phyloP scores from a whole-genome alignment of 2,888 invertebrate genomes.

The Apamea sordens region DNA sequence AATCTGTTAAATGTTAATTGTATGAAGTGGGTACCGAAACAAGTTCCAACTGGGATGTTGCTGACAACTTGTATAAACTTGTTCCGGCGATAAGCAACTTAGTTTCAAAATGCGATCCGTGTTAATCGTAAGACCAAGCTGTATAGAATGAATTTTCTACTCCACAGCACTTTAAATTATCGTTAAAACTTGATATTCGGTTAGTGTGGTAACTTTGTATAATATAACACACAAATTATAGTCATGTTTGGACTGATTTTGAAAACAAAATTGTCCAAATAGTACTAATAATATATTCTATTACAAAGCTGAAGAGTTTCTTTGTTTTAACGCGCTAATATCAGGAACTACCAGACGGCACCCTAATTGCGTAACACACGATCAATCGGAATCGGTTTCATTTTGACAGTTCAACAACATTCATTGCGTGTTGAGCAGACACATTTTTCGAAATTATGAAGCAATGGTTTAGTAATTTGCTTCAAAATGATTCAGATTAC shows the following conservation, averaged over 20 bases:
- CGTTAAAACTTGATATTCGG: constrained; percentile 24
- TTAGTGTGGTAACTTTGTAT: background rate
- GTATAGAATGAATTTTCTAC: constrained; percentile 36
- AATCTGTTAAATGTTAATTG: constrained; percentile 60
- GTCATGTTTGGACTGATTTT: background rate
- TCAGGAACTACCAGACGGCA: too few species aligned
- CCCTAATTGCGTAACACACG: too few species aligned
- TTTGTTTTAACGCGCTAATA: too few species aligned
- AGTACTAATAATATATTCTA: too few species aligned
- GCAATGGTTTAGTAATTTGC: too few species aligned
- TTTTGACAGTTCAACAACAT: too few species aligned
- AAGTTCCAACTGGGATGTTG: constrained; percentile 49
- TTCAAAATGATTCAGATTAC: too few species aligned
- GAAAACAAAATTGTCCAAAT: background rate
- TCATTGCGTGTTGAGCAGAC: too few species aligned
- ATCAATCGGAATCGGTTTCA: too few species aligned
- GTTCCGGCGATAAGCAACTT: constrained; percentile 56
- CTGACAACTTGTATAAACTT: constrained; percentile 63
- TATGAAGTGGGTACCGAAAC: constrained; percentile 42
- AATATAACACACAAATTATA: too few species aligned
- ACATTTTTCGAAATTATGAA: too few species aligned
- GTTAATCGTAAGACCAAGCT: constrained; percentile 41
- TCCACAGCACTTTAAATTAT: constrained; percentile 20
- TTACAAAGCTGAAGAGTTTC: too few species aligned
- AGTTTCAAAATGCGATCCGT: constrained; percentile 49